phyloP scores from a whole-genome alignment of 2,113 vertebrate species.

The Laticauda colubrina region DNA sequence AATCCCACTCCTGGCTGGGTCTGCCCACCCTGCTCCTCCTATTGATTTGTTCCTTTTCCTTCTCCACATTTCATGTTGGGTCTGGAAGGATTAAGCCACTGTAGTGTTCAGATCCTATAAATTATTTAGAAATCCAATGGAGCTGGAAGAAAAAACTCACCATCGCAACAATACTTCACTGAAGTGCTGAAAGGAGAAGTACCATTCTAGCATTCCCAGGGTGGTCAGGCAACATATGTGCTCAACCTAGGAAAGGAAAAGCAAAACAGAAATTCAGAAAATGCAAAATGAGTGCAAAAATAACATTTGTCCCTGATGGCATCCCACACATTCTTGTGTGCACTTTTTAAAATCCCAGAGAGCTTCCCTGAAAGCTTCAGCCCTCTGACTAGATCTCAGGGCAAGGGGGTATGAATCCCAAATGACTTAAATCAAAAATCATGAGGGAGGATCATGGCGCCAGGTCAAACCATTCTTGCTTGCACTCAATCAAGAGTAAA shows the following conservation, averaged over 20 bases:
- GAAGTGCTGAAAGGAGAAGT: neutral
- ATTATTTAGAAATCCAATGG: slow-evolving; percentile 41
- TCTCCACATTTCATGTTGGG: slow-evolving; percentile 33
- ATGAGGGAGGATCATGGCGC: neutral
- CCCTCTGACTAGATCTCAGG: neutral
- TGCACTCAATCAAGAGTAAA: neutral
- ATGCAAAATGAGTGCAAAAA: neutral
- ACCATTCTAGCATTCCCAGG: no score
- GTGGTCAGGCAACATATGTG: neutral
- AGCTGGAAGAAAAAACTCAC: slow-evolving; percentile 16
- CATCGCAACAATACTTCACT: neutral
- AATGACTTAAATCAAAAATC: neutral
- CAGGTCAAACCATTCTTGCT: neutral
- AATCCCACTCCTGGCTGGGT: no score
- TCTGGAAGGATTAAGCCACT: slow-evolving; percentile 45
- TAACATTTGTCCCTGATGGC: neutral
- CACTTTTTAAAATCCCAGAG: neutral
- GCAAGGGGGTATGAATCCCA: neutral
- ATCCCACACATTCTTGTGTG: neutral
- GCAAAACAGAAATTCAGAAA: neutral
- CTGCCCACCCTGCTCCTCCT: neutral
- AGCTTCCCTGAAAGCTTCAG: neutral
- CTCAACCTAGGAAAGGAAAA: neutral
- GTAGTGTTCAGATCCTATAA: slow-evolving; percentile 42
- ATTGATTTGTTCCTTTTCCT: slow-evolving; percentile 33